A percentile compares a stretch with the other conserved stretches of the same genome.
Conservation (phyloP, 2,113 vertebrate genomes). For the Gorilla gorilla region DNA sequence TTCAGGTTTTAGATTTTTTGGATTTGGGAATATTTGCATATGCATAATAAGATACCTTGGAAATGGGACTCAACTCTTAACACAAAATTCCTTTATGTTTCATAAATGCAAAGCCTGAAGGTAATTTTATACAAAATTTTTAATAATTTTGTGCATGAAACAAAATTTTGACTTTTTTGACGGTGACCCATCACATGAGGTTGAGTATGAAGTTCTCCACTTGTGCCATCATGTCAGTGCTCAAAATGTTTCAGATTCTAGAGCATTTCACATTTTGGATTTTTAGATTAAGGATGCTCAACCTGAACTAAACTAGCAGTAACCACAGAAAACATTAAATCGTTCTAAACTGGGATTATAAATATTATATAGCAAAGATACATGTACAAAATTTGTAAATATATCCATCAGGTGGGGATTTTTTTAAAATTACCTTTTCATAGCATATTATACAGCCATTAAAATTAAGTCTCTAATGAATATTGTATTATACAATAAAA, state of each 20-base stretch:
- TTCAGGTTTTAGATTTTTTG: not conserved
- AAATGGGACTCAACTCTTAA: not conserved
- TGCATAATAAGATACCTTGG: not conserved
- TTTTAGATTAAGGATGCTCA: not conserved
- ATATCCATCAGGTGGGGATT: not conserved
- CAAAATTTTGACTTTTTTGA: not conserved
- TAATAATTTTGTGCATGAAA: not conserved
- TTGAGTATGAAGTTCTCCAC: not conserved
- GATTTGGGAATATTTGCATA: not conserved
- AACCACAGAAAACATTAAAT: not conserved
- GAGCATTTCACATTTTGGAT: not conserved
- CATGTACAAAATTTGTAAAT: not conserved
- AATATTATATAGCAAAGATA: not conserved
- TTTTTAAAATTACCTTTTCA: not conserved
- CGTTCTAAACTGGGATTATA: not conserved
- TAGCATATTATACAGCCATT: not conserved
- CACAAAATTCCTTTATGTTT: not conserved
- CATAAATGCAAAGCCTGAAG: not conserved
- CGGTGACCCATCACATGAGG: not conserved
- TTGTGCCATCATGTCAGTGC: not conserved
- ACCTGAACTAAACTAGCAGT: not conserved
- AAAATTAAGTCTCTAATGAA: conserved; percentile 16
- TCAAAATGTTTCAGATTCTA: not conserved
- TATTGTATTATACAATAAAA: not conserved
- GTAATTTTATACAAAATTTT: not conserved